Conservation (phyloP, 37 sponge, comb jelly and placozoan genomes). For the Mnemiopsis leidyi region DNA sequence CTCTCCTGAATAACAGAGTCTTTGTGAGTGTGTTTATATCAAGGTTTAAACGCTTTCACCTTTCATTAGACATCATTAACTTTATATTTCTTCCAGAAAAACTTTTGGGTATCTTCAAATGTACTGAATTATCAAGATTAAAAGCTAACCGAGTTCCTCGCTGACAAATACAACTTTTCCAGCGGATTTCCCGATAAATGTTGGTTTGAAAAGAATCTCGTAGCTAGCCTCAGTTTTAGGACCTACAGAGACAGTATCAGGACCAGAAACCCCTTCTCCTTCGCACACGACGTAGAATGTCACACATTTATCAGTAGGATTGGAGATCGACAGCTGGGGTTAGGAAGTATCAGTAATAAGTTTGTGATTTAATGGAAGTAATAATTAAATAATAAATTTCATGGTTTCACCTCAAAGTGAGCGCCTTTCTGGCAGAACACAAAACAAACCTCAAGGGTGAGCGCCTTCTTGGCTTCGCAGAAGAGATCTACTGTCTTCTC, state of each 20-base stretch:
- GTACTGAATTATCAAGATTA: too few relatives aligned
- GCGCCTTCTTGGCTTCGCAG: constrained; percentile 65
- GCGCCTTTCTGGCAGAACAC: background rate
- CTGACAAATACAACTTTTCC: constrained; percentile 64
- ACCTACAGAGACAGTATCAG: constrained; percentile 67
- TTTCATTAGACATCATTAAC: background rate
- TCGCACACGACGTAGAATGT: constrained; percentile 72
- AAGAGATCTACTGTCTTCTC: constrained; percentile 61
- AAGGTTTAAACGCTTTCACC: too few relatives aligned
- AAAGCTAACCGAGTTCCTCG: constrained; percentile 28
- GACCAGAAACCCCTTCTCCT: constrained; percentile 74
- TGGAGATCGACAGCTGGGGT: constrained; percentile 60
- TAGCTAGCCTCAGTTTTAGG: constrained; percentile 73
- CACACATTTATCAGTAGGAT: constrained; percentile 54
- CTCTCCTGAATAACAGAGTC: constrained; percentile 75
- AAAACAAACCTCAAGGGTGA: constrained; percentile 55
- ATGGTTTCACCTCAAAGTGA: background rate
- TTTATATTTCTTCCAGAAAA: too few relatives aligned
- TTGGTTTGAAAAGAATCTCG: constrained; percentile 70
- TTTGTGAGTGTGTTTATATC: too few relatives aligned
- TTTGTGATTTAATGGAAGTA: background rate
- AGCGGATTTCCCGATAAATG: constrained; percentile 10
- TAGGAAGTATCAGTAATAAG: too few relatives aligned
- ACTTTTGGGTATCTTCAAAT: too few relatives aligned
- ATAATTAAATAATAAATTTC: background rate